Percentiles rank a stretch among this genome's conserved stretches.
Conservation (phyloP, 1,140 invertebrate species). For the Steinernema feltiae region DNA sequence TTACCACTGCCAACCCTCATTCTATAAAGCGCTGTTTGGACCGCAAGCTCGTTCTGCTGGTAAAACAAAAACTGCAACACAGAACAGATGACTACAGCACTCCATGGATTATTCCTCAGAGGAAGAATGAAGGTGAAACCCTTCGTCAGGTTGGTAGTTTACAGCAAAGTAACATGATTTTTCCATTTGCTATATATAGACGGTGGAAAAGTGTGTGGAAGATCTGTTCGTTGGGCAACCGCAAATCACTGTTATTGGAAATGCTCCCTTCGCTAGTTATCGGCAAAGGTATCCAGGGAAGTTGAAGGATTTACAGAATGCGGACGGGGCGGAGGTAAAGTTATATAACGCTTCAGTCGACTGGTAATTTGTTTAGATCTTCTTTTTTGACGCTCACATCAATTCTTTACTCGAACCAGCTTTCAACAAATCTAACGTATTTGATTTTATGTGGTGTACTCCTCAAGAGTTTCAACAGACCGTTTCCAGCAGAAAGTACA, state of each 20-base stretch:
- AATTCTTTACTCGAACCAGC: neutral
- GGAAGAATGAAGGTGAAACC: slow-evolving; percentile 45
- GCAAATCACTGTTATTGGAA: slow-evolving; percentile 33
- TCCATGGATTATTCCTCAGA: slow-evolving; percentile 49
- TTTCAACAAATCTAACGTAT: slow-evolving; percentile 25
- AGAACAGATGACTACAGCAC: slow-evolving; percentile 21
- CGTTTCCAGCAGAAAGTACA: slow-evolving; percentile 22
- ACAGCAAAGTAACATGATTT: neutral
- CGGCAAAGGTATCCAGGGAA: slow-evolving; percentile 23
- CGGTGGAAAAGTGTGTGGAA: slow-evolving; percentile 3
- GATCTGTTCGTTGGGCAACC: slow-evolving; percentile 21
- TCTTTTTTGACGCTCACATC: slow-evolving; percentile 42
- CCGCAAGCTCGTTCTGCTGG: slow-evolving; percentile 45
- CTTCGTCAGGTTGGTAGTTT: slow-evolving; percentile 36
- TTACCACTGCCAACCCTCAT: neutral
- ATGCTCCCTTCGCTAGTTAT: slow-evolving; percentile 41
- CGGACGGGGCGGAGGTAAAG: slow-evolving; percentile 31
- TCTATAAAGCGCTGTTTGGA: slow-evolving; percentile 34
- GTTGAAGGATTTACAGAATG: slow-evolving; percentile 20
- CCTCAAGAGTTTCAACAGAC: slow-evolving; percentile 35
- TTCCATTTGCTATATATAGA: neutral
- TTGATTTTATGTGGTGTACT: slow-evolving; percentile 42
- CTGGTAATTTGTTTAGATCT: too few relatives aligned
- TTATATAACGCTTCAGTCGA: too few relatives aligned
- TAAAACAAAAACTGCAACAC: slow-evolving; percentile 41